These are phyloP conservation scores for Epizoanthus ramosus DNA, from an alignment of 92 coral and sea anemone genomes.

Conservation along the genomic window DNA sequence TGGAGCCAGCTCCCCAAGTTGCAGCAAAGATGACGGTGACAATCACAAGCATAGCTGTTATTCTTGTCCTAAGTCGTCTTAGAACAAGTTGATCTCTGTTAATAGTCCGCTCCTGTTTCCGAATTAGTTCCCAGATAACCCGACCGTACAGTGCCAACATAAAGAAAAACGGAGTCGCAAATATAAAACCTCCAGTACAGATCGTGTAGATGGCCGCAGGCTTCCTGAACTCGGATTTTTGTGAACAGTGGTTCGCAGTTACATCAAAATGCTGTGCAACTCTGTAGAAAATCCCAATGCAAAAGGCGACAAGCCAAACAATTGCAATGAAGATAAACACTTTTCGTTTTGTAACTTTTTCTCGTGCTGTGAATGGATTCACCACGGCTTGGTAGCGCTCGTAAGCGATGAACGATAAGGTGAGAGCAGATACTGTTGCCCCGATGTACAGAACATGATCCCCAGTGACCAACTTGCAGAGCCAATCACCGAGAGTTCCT, in stretches of 20 bases:
- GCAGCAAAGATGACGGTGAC: slow-evolving; percentile 1
- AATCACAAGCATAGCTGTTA: too few species aligned
- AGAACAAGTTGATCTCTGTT: background rate
- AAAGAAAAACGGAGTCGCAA: background rate
- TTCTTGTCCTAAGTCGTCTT: slow-evolving; percentile 5
- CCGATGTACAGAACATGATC: too few species aligned
- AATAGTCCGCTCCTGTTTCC: background rate
- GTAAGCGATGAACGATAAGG: too few species aligned
- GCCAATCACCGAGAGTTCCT: too few species aligned
- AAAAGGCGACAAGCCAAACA: slow-evolving; percentile 42
- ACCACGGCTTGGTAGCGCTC: too few species aligned
- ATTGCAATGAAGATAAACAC: too few species aligned
- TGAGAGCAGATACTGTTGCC: too few species aligned
- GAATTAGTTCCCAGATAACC: too few species aligned
- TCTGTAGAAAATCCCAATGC: background rate
- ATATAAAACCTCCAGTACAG: background rate
- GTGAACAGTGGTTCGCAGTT: background rate
- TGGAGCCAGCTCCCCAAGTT: background rate
- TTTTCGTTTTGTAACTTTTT: too few species aligned
- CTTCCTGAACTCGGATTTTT: background rate
- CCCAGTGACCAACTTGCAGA: too few species aligned
- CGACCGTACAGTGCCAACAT: too few species aligned
- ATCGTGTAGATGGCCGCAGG: background rate
- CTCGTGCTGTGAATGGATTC: too few species aligned
- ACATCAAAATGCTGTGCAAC: background rate